Evolutionary conservation across 1,140 invertebrate genomes (phyloP).

Genomic region (Palaemon carinicauda): DNA sequence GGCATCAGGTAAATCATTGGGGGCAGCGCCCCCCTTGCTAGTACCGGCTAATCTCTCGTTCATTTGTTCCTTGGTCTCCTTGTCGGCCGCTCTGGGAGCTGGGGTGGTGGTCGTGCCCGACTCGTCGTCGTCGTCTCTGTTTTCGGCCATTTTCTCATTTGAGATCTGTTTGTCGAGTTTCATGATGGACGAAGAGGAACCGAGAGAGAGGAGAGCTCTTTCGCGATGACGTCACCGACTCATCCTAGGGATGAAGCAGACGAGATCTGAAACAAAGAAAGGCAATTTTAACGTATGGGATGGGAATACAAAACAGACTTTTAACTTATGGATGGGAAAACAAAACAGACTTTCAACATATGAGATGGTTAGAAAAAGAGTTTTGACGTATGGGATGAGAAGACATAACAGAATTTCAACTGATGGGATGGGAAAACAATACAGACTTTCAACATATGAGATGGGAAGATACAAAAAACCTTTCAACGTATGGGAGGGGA

Average conservation of each 20-base stretch:
- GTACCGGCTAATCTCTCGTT: constrained; percentile 41
- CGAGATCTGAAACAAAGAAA: too few species aligned
- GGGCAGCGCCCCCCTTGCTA: background rate
- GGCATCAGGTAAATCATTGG: background rate
- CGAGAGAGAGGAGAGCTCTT: background rate
- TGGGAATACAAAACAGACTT: too few species aligned
- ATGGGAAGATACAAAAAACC: too few species aligned
- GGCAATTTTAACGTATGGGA: too few species aligned
- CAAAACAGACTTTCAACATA: too few species aligned
- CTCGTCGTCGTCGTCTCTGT: constrained; percentile 37
- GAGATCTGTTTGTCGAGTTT: constrained; percentile 46
- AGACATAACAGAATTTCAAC: too few species aligned
- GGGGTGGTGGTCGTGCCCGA: background rate
- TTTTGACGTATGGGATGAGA: too few species aligned
- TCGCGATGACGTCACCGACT: background rate
- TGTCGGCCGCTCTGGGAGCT: background rate
- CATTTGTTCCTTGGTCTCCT: constrained; percentile 36
- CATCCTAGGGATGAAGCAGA: background rate
- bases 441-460: too few species aligned
- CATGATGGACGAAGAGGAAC: background rate
- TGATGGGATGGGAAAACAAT: too few species aligned
- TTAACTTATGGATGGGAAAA: too few species aligned
- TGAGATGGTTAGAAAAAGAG: too few species aligned
- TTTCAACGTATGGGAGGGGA: too few species aligned
- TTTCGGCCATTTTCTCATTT: constrained; percentile 23